Conservation (phyloP, 2,888 invertebrate genomes). For the Pinctada fucata region DNA sequence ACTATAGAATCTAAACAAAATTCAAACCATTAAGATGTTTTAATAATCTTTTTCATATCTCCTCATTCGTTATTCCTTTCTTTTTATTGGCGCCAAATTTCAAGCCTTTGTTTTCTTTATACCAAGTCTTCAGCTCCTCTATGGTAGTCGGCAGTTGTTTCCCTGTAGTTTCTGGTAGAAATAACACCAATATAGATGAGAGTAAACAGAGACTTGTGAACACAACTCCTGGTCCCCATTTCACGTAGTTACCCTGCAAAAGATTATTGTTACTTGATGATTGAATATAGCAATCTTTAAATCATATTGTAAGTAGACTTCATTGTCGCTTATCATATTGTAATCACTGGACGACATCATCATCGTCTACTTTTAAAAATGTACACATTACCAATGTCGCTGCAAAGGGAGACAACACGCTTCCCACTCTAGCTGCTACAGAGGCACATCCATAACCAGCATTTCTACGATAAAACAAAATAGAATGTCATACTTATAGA, state of each 20-base stretch:
- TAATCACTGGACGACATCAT: neutral
- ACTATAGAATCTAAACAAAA: neutral
- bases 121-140: constrained; percentile 51
- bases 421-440: constrained; percentile 51
- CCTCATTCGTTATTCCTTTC: neutral
- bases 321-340: too few species aligned
- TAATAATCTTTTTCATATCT: neutral
- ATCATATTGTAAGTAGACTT: too few species aligned
- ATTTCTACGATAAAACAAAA: constrained; percentile 48
- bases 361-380: constrained; percentile 1
- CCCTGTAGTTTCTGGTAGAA: constrained; percentile 58
- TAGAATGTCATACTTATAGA: neutral
- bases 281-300: neutral
- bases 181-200: constrained; percentile 33
- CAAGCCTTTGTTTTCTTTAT: constrained; percentile 25
- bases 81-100: neutral
- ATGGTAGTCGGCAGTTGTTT: constrained; percentile 59
- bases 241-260: constrained; percentile 15
- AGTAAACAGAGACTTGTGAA: constrained; percentile 21
- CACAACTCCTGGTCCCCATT: constrained; percentile 28
- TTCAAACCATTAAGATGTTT: neutral
- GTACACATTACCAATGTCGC: constrained; percentile 45
- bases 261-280: neutral
- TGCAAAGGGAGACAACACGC: constrained; percentile 56
- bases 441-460: constrained; percentile 55